A percentile compares a stretch with the other conserved stretches of the same genome.
Conservation (phyloP, 2,888 invertebrate species). For the Neocrepidodera transversa region DNA sequence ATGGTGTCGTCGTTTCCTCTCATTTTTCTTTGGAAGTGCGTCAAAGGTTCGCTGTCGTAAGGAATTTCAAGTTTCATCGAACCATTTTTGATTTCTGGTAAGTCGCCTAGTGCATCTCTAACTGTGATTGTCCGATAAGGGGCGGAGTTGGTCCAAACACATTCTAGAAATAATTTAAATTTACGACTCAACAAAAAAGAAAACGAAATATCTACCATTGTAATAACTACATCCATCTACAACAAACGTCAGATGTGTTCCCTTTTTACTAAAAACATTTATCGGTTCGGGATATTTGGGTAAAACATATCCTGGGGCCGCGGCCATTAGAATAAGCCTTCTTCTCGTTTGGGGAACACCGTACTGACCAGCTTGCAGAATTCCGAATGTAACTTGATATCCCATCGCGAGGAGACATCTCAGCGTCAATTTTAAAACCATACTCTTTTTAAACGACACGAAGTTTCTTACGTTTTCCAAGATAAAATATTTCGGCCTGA, state of each 20-base stretch:
- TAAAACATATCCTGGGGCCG: constrained; percentile 78
- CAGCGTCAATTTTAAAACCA: constrained; percentile 82
- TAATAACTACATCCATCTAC: constrained; percentile 65
- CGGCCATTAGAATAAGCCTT: constrained; percentile 77
- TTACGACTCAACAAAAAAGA: neutral
- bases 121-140: constrained; percentile 79
- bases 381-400: constrained; percentile 85
- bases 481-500: constrained; percentile 76
- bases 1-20: constrained; percentile 58
- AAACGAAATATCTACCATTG: constrained; percentile 53
- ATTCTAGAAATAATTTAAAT: constrained; percentile 51
- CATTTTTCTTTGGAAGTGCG: constrained; percentile 78
- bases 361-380: constrained; percentile 86
- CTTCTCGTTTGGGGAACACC: constrained; percentile 84
- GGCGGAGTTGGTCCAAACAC: constrained; percentile 72
- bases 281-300: constrained; percentile 82
- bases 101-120: constrained; percentile 82
- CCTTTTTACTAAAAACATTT: constrained; percentile 75
- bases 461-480: constrained; percentile 89
- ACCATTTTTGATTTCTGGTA: constrained; percentile 78
- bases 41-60: constrained; percentile 74
- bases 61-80: constrained; percentile 72
- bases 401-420: constrained; percentile 82
- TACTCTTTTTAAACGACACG: constrained; percentile 79
- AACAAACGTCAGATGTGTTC: constrained; percentile 69